Evolutionary conservation across 2,113 vertebrate species (phyloP).

Genomic region (Notechis scutatus): DNA sequence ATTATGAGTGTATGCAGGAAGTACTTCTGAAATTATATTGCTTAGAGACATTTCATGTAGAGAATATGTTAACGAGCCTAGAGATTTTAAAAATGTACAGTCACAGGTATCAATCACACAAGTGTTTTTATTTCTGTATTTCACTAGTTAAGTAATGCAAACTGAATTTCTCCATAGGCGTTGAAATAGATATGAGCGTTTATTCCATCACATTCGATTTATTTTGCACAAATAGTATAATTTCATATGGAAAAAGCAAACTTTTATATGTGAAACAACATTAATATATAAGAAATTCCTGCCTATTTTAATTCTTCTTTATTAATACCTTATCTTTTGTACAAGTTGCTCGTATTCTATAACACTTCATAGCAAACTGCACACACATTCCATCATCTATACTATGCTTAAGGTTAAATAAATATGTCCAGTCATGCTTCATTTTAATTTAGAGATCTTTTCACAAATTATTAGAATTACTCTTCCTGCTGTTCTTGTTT

Average conservation of each 20-base stretch:
- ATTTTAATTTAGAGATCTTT: slow-evolving; percentile 20
- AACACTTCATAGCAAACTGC: not conserved
- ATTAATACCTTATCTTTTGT: not conserved
- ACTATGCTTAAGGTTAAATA: not conserved
- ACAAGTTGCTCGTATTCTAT: not conserved
- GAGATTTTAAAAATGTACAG: not conserved
- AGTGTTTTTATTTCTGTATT: not conserved
- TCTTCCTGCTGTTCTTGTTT: slow-evolving; percentile 38
- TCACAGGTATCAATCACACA: not conserved
- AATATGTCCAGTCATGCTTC: not conserved
- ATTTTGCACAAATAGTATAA: not conserved
- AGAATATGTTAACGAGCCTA: not conserved
- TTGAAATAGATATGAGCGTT: not conserved
- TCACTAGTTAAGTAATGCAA: not conserved
- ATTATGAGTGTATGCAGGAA: not conserved
- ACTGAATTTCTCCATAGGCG: not conserved
- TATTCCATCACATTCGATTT: not conserved
- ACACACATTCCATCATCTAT: not conserved
- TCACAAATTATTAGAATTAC: slow-evolving; percentile 30
- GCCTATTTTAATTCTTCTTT: slow-evolving; percentile 34
- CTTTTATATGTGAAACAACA: not conserved
- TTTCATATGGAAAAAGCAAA: not conserved
- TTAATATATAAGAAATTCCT: not conserved
- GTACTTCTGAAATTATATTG: not conserved
- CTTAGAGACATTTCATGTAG: not conserved